phyloP scores from a whole-genome alignment of 2,113 vertebrate genomes.

The Equus przewalskii region DNA sequence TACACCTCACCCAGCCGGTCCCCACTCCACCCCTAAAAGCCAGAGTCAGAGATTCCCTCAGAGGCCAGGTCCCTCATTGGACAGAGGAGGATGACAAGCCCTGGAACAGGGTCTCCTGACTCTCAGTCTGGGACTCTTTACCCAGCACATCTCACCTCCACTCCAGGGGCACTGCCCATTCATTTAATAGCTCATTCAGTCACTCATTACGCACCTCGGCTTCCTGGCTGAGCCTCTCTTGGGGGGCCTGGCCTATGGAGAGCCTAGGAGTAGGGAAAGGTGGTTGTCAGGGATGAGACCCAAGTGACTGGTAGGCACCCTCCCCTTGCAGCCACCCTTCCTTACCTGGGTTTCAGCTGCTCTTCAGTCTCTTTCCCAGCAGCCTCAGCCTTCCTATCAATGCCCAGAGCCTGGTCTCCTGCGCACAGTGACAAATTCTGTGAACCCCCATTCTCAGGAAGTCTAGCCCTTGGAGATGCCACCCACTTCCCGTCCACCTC shows the following conservation, averaged over 20 bases:
- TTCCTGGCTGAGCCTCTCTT: conserved; percentile 1
- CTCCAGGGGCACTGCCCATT: neutral
- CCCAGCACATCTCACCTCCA: neutral
- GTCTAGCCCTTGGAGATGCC: neutral
- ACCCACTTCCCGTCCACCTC: neutral
- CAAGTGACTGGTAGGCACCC: neutral
- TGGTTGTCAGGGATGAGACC: neutral
- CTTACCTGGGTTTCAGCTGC: conserved; percentile 68
- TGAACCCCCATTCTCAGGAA: conserved; percentile 16
- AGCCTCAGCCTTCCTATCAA: conserved; percentile 30
- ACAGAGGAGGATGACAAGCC: neutral
- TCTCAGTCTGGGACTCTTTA: neutral
- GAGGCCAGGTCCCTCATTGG: neutral
- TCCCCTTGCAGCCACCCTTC: neutral
- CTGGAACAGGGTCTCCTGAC: neutral
- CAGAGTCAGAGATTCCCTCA: neutral
- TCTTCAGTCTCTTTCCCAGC: conserved; percentile 47
- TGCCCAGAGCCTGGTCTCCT: conserved; percentile 66
- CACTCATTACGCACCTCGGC: conserved; percentile 52
- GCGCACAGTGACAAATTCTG: conserved; percentile 24
- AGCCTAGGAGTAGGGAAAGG: conserved; percentile 57
- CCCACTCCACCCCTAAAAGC: neutral
- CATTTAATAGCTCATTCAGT: neutral
- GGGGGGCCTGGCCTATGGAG: neutral
- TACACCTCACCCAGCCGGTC: neutral